Evolutionary conservation across 2,888 invertebrate genomes (phyloP), one percentile per base, ranked within the genome.

Genomic region (Acholoe squamosa): DNA sequence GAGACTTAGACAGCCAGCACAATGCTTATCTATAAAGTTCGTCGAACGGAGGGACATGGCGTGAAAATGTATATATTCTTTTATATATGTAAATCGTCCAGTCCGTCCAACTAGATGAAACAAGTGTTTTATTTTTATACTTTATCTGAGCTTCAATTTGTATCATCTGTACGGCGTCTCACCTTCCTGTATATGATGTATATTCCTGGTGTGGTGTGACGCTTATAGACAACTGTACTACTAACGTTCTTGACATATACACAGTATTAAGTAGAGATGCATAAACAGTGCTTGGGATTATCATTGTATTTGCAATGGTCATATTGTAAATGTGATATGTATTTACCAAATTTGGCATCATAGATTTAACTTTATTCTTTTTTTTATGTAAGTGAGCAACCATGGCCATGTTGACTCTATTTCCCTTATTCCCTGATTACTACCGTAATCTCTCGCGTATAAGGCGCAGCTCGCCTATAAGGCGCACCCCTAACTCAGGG

Each of bases 101-200:
- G 80, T 80, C 80, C 80, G 80, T 80, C 80, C 80, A 80, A 80
- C 80, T 80, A 80, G 80, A 80, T 80, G 80, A 80, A 43, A 34
- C 34, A 80, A 43, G 80, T 80, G 80, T 80, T 80, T 80, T 80
- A 80, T 80, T 80, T 80, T 80, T 80, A 80, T 80, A 80, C 80
- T 80, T 80, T 80, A 80, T 43, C 34, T 80, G 43, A 80, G 33
- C 80, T 34, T 80, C 43, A n/a, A 80, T 33, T 71, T 71, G n/a
- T 80, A 33, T 80, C n/a, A 80, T 80, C 80, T 43, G 34, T 25
- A 34, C 1, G 19, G 76, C 25, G 43, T 19, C 34, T 34, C 43
- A 43, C 80, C 12, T 0, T 22, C 33, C 7, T 80, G 80, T 80
- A 43, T 43, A 80, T n/a, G 33, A 33, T 7, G 80, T 80, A 80